Percentiles rank a stretch among this genome's conserved stretches.
phyloP scores from a whole-genome alignment of 2,113 vertebrate species.

The Dinomys branickii region DNA sequence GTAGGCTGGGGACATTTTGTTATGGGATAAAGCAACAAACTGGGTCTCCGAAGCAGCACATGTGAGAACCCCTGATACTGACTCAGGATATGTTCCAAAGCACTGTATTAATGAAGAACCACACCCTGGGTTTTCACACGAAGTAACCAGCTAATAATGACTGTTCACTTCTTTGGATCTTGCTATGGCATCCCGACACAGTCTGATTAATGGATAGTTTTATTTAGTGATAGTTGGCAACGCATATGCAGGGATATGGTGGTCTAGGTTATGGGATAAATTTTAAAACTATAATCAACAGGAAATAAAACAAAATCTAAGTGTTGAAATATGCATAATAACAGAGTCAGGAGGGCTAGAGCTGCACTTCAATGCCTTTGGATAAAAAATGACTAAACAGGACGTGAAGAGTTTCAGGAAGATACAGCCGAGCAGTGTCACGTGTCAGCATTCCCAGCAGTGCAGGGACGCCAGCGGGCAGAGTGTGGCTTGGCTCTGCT shows the following conservation, averaged over 20 bases:
- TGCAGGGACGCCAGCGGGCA: rapidly evolving
- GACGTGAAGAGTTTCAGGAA: background rate
- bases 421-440: background rate
- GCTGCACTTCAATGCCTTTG: background rate
- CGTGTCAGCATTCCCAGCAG: rapidly evolving
- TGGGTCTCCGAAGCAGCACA: background rate
- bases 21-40: background rate
- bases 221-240: background rate
- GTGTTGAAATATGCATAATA: background rate
- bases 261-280: background rate
- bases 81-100: background rate
- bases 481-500: rapidly evolving
- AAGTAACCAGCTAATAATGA: background rate
- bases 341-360: background rate
- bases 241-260: background rate
- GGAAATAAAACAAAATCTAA: background rate
- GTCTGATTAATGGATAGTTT: background rate
- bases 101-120: background rate
- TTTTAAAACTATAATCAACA: background rate
- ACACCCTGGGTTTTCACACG: background rate
- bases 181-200: background rate
- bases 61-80: background rate
- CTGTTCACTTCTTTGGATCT: background rate
- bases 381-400: background rate
- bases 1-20: background rate